Base-by-base conservation (phyloP, 2,113 vertebrate genomes). In the Saccopteryx bilineata region DNA sequence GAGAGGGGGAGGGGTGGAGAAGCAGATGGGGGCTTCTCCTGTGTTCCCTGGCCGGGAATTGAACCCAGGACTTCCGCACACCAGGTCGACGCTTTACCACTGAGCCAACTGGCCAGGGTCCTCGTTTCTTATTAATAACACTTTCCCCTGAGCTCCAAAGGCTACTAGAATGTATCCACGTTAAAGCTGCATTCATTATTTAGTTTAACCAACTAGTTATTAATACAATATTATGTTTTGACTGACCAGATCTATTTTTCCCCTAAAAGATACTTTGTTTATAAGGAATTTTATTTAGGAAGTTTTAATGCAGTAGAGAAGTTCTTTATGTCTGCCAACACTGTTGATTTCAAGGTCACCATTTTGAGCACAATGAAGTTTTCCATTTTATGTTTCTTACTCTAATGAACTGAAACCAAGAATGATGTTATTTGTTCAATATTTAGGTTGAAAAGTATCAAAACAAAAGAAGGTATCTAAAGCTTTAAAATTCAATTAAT, bases 241-340 rank as follows among this genome's bases (percentile, higher is more conserved):
- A 82, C 33, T 80, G 4, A 18, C 12, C 4, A 60, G 5, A 96
- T 89, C 97, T 94, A 80, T 58, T 52, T 89, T 88, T 46, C 89
- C 39, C 90, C 80, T 60, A 87, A 95, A 96, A 90, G 1, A 84
- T 80, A 91, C 72, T 95, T 93, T 86, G 72, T 90, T 97, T 96
- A 91, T 79, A 96, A 96, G 2, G 21, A 13, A 23, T 78, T 97
- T 98, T 92, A 93, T 96, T 96, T 96, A 97, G 93, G 81, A 96
- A 96, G 95, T 63, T 76, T 72, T 46, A 92, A 87, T 18, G 0
- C 52, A 72, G 46, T 84, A 28, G 65, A 95, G 21, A 98, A 93
- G 66, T 95, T 93, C 83, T 96, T 94, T 80, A 4, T 91, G 46
- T 90, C 79, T 68, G 78, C 79, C 28, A 63, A 76, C 17, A 90